Evolutionary conservation across 2,888 invertebrate genomes (phyloP).

Genomic region (Parasteatoda lunata): DNA sequence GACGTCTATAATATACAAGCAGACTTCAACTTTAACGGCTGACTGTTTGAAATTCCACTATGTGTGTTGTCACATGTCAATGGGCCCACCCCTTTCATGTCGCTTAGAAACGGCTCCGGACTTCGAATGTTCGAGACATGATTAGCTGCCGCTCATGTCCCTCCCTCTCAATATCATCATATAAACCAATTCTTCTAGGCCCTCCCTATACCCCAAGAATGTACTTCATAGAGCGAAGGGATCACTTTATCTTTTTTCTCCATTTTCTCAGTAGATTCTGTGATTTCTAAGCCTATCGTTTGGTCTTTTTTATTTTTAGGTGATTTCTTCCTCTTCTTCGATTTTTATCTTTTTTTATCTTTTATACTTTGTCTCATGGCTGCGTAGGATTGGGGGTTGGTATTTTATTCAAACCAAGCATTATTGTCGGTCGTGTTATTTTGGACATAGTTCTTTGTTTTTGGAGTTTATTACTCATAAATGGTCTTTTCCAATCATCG

Average conservation of each 20-base stretch:
- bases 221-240: constrained; percentile 10
- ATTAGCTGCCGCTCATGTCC: constrained; percentile 34
- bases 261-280: constrained; percentile 44
- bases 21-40: constrained; percentile 21
- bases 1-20: constrained; percentile 35
- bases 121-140: constrained; percentile 54
- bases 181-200: constrained; percentile 14
- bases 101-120: constrained; percentile 50
- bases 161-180: constrained; percentile 52
- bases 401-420: neutral
- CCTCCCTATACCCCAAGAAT: neutral
- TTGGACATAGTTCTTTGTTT: too few species aligned
- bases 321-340: constrained; percentile 24
- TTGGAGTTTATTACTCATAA: too few species aligned
- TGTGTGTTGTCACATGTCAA: constrained; percentile 60
- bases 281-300: constrained; percentile 34
- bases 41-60: constrained; percentile 47
- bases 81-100: constrained; percentile 58
- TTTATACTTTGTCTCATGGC: constrained; percentile 31
- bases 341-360: constrained; percentile 17
- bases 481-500: too few species aligned
- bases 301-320: neutral
- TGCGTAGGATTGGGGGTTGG: neutral
- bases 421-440: neutral
- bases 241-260: constrained; percentile 47